Evolutionary conservation across 2,113 vertebrate genomes (phyloP), one percentile per base, ranked within the genome.

Genomic region (Chloroceryle aenea): DNA sequence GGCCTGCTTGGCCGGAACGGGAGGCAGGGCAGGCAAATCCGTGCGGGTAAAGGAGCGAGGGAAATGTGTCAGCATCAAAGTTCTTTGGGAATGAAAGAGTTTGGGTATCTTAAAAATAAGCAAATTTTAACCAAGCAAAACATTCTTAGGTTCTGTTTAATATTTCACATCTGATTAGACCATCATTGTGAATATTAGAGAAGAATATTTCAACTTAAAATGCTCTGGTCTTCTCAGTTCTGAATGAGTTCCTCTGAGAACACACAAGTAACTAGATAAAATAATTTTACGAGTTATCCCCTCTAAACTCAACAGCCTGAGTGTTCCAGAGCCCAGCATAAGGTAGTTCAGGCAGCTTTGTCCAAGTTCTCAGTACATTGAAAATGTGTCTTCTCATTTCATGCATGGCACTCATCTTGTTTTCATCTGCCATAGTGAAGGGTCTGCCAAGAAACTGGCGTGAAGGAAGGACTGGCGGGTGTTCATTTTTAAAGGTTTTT

Each of bases 1-100:
- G 45, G 58, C 95, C 78, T 89, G 94, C 93, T 85, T 4, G 36
- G 94, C 95, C 58, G 74, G 93, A 73, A 22, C 0, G 14, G 67
- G 91, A 82, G 75, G 89, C 26, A 48, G 58, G 69, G 89, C 67
- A 82, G 58, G 91, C 58, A 83, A 59, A 80, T 83, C 81, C 0
- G 0, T 30, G 19, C 40, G 23, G 76, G 75, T 64, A 9, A 52
- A 34, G 32, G 36, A 80, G 76, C 0, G 7, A 43, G 66, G 85
- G 81, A 58, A 61, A 36, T 23, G 22, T 4, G 6, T 29, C 77
- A 67, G 62, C 62, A 59, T 72, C 59, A 42, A 42, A 47, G 72
- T 17, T 74, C 15, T 63, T 59, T 75, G 75, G 85, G 74, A 89
- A 67, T 92, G 19, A 87, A 76, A 62, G 87, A 75, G 53, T 79